These are phyloP conservation scores for Indicator indicator DNA, from an alignment of 2,113 vertebrate genomes.

Conservation along the genomic window DNA sequence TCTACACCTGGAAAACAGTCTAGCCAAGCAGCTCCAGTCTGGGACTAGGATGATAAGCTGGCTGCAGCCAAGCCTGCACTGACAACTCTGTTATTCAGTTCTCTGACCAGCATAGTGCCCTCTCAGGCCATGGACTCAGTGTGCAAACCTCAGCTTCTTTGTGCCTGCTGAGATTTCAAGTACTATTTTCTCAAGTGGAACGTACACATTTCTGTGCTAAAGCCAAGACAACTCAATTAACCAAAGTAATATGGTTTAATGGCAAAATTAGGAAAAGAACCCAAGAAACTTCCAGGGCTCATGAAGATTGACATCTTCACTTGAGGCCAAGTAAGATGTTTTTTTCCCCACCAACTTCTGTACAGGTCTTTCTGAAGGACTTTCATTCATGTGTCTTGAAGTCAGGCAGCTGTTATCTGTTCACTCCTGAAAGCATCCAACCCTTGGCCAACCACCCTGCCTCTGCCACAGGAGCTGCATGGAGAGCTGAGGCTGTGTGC, in stretches of 20 bases:
- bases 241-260: background rate
- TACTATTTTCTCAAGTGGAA: background rate
- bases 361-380: background rate
- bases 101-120: background rate
- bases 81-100: background rate
- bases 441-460: background rate
- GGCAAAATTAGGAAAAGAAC: background rate
- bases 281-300: background rate
- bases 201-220: background rate
- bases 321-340: background rate
- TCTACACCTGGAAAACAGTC: background rate
- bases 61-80: background rate
- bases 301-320: background rate
- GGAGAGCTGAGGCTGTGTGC: background rate
- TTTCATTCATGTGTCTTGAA: background rate
- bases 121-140: accelerated
- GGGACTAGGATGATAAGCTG: background rate
- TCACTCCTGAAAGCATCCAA: background rate
- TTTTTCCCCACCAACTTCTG: background rate
- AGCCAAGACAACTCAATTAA: background rate
- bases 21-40: background rate
- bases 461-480: background rate
- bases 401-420: background rate
- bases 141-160: background rate
- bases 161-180: background rate